Base-by-base conservation (phyloP, 2,888 invertebrate genomes). In the Temnothorax ravouxi region DNA sequence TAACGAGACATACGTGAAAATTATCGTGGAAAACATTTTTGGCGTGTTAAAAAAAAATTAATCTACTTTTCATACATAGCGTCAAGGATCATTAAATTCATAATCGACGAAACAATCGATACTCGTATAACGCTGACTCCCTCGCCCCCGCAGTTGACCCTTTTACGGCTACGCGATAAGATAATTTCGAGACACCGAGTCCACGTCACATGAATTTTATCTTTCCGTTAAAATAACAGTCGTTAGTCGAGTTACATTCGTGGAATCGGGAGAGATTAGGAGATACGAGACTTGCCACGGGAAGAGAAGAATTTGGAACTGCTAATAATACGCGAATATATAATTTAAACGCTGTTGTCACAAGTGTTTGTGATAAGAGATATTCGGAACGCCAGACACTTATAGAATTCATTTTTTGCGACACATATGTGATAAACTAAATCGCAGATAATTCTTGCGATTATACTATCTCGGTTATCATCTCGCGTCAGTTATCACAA, bases 101-200 rank as follows among this genome's bases (percentile, higher is more conserved):
- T 25, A 5, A 15, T 2, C 8, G 1, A 76, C 18, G 25, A 54
- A 41, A 54, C 3, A 67, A 77, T 1, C 15, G 34, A 71, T 59
- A 34, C 11, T 59, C 6, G 18, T 21, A 41, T 25, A 34, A 59
- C 15, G 18, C 1, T 34, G 34, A 11, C 8, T 9, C 11, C 41
- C 41, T 41, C 29, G 9, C 41, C 25, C 38, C 21, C 25, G 11
- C n/a, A 13, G 21, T 56, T 71, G 59, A 80, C 79, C 79, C 47
- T 67, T 52, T 64, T 77, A 67, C 13, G 15, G 8, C 21, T 18
- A 47, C 6, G 41, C 3, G 79, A 80, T 80, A 71, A 80, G 72
- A 80, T 80, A 72, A 79, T 41, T 71, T 47, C 9, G 0, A 56
- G 13, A 15, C 71, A 71, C 15, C 8, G 11, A 41, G 13, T 21